Base-by-base conservation (phyloP, 2,888 invertebrate genomes). In the Calameuta pallipes region DNA sequence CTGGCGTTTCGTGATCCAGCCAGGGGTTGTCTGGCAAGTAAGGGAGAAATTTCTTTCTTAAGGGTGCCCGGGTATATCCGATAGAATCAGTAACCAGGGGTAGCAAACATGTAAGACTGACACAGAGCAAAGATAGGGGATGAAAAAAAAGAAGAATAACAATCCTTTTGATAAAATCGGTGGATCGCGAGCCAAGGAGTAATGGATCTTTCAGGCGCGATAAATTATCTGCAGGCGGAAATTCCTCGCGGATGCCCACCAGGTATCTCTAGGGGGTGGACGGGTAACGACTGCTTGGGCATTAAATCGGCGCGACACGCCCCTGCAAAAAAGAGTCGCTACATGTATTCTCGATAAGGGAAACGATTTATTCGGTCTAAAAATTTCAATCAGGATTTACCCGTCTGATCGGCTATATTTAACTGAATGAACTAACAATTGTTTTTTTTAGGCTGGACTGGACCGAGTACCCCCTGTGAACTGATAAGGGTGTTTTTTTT, bases 1-100 rank as follows among this genome's bases (percentile, higher is more conserved):
- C 80, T 76, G 36, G 41, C 77, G 75, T 77, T 77, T 79, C 79
- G 74, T 74, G 79, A 79, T 80, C 75, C 33, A 30, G 56, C 71
- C 37, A 30, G 37, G 30, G 74, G 36, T n/a, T 71, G 71, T 23
- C 23, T 6, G 31, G 71, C 6, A n/a, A 1, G 33, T 37, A 33
- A 34, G 31, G 71, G 71, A 71, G 31, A 23, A 12, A 23, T 56
- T 56, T 23, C 1, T 56, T 56, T 56, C 56, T 15, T 41, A 41
- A 41, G 41, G 41, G 15, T 41, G 41, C 15, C 41, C 15, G 0
- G 41, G 41, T 41, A 41, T 41, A 41, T 41, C 41, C 41, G 15
- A 6, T 15, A 56, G 9, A 56, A 23, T 56, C 56, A 56, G 56
- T 56, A 56, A 56, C 9, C 23, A 56, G 56, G 56, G 56, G 23